Conservation (phyloP, 1,140 invertebrate genomes). For the Cylas formicarius region DNA sequence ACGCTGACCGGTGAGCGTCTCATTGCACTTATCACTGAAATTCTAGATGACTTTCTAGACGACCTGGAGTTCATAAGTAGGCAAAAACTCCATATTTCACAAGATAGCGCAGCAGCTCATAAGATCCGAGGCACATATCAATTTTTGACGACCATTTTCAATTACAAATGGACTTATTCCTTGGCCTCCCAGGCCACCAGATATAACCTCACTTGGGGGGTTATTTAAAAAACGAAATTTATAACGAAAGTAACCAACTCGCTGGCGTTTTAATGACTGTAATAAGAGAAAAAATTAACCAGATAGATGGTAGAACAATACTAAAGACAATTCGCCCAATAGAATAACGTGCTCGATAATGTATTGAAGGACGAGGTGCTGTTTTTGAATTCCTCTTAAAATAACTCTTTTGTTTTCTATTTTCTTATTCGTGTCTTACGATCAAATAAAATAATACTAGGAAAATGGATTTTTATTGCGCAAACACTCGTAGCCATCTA, state of each 20-base stretch:
- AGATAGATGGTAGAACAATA: conserved; percentile 1
- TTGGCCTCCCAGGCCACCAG: neutral
- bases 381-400: conserved; percentile 2
- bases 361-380: conserved; percentile 4
- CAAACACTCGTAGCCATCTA: too few relatives aligned
- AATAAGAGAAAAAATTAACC: neutral
- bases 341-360: conserved; percentile 1
- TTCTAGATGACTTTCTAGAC: conserved; percentile 11
- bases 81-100: conserved; percentile 5
- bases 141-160: too few relatives aligned
- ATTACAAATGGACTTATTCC: conserved; percentile 6
- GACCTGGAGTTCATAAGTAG: conserved; percentile 7
- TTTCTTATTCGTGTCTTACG: too few relatives aligned
- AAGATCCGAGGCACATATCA: conserved; percentile 1
- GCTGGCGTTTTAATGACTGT: neutral
- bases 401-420: conserved; percentile 1
- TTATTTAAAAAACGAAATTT: conserved; percentile 9
- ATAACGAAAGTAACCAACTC: conserved; percentile 2
- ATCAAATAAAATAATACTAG: too few relatives aligned
- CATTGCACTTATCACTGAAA: conserved; percentile 9
- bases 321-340: conserved; percentile 1
- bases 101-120: conserved; percentile 6
- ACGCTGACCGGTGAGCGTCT: conserved; percentile 4
- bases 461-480: too few relatives aligned
- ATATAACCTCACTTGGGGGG: conserved; percentile 2